Base-by-base conservation (phyloP, 2,888 invertebrate genomes). In the Synergus gifuensis region DNA sequence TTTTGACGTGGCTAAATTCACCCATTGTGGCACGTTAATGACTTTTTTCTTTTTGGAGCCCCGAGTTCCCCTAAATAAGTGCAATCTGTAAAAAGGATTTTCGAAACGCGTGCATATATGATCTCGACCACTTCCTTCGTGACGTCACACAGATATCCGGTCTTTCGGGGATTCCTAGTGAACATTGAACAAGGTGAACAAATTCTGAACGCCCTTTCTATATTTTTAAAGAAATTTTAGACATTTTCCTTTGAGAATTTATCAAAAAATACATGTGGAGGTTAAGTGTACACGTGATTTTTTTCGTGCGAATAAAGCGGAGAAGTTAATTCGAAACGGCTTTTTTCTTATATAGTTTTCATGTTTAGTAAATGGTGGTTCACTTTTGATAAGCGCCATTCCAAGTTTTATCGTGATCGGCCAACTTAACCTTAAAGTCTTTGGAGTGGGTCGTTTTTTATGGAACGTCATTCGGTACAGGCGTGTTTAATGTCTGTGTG, bases 91-190 rank as follows among this genome's bases (percentile, higher is more conserved):
- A 76, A 49, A 16, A 40, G 58, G 42, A 28, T 62, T 22, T n/a
- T n/a, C 9, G 54, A 46, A 49, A 73, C 16, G 49, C 49, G 46
- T 46, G n/a, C 49, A 16, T 69, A 46, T 42, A 28, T 49, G 14
- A 73, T 54, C 28, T 9, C 49, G n/a, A 36, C 69, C 8, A 69
- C 69, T 69, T 69, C 46, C 69, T 49, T 69, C 69, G 28, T 28
- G 28, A 73, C 73, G 73, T 73, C 73, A 54, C 54, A 44, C 18
- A 66, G 46, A 54, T 54, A 54, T 73, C 73, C 54, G 28, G 73
- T 36, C 49, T 54, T 54, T 54, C 54, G 36, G 28, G 11, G 28
- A 54, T 54, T 73, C 49, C 49, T 54, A 60, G 28, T 28, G 3
- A 28, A 28, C 28, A 60, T 2, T 28, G 3, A 28, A 28, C 28